Percentiles rank a stretch among this genome's conserved stretches.
phyloP scores from a whole-genome alignment of 2,888 invertebrate species.

The Brenthis ino region DNA sequence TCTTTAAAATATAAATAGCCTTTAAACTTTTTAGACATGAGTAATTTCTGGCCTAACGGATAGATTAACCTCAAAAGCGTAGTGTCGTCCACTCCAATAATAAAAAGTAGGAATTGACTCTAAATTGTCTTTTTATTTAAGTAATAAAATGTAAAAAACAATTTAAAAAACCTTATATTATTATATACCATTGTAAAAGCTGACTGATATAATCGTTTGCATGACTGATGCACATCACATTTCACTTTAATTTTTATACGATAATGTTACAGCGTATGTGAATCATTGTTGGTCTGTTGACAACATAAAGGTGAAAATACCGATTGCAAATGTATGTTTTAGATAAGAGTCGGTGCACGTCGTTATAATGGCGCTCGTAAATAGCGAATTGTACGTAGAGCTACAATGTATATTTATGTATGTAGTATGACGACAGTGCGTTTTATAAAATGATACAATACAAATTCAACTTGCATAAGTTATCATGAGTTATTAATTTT shows the following conservation, averaged over 20 bases:
- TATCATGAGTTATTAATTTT: background rate
- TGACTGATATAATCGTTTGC: conserved; percentile 30
- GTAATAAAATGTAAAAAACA: too few relatives aligned
- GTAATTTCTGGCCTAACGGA: too few relatives aligned
- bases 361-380: conserved; percentile 55
- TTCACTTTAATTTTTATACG: conserved; percentile 28
- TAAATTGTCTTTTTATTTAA: too few relatives aligned
- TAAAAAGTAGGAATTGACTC: too few relatives aligned
- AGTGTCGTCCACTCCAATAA: too few relatives aligned
- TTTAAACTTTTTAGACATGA: too few relatives aligned
- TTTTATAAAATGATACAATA: background rate
- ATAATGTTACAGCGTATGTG: conserved; percentile 21
- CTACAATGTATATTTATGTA: background rate
- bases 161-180: too few relatives aligned
- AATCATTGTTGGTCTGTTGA: conserved; percentile 28
- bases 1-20: too few relatives aligned
- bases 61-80: too few relatives aligned
- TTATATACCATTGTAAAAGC: background rate
- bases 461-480: background rate
- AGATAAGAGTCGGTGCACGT: conserved; percentile 61
- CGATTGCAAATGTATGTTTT: conserved; percentile 59
- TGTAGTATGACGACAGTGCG: too few relatives aligned
- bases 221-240: conserved; percentile 28
- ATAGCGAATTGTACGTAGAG: conserved; percentile 41
- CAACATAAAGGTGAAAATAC: conserved; percentile 34